These are phyloP conservation scores for Bucco capensis DNA, from an alignment of 2,113 vertebrate genomes.

Conservation along the genomic window DNA sequence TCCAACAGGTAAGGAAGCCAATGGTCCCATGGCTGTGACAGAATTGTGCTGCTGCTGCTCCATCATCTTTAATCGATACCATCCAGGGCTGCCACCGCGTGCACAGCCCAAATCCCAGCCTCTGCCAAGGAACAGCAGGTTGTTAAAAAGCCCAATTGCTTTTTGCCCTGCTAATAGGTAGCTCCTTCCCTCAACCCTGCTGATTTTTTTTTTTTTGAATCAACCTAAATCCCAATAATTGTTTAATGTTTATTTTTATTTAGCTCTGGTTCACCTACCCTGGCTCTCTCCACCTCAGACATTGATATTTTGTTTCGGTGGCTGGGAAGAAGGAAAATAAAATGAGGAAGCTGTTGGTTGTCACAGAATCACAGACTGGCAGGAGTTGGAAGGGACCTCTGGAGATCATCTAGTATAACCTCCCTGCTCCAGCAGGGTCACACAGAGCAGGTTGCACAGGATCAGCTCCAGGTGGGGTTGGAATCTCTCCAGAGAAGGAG, in stretches of 20 bases:
- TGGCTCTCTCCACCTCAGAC: constrained; percentile 60
- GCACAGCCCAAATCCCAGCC: constrained; percentile 58
- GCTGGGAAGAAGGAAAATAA: not conserved
- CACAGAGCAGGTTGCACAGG: too few species aligned
- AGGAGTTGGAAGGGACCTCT: too few species aligned
- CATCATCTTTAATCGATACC: constrained; percentile 76
- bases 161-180: constrained; percentile 64
- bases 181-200: constrained; percentile 72
- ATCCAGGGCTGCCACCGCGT: constrained; percentile 48
- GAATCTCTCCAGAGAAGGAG: too few species aligned
- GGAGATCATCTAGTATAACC: too few species aligned
- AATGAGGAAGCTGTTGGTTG: constrained; percentile 10
- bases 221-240: constrained; percentile 81
- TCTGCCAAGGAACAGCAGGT: constrained; percentile 72
- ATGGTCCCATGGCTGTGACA: constrained; percentile 51
- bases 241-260: constrained; percentile 81
- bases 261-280: constrained; percentile 75
- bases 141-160: constrained; percentile 72
- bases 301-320: constrained; percentile 66
- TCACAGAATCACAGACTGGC: too few species aligned
- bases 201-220: constrained; percentile 72
- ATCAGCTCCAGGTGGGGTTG: too few species aligned
- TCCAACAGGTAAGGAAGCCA: constrained; percentile 54
- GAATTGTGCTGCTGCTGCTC: constrained; percentile 71
- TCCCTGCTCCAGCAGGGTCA: too few species aligned